phyloP scores from a whole-genome alignment of 2,888 invertebrate species.

The Stegophylla sp. region DNA sequence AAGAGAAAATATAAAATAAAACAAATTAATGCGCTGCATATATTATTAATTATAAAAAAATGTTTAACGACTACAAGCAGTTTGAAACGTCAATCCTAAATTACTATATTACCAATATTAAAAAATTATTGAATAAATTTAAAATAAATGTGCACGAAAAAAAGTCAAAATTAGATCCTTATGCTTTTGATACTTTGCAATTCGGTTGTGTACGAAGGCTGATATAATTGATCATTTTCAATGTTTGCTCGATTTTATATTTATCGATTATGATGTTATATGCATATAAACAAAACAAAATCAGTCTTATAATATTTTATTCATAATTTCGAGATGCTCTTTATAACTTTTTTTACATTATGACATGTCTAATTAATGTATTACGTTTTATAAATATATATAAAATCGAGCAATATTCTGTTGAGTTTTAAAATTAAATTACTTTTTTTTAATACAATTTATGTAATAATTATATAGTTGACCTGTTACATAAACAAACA shows the following conservation, averaged over 20 bases:
- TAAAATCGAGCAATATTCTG: constrained; percentile 27
- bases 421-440: constrained; percentile 13
- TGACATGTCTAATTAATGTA: constrained; percentile 1
- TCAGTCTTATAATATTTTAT: constrained; percentile 6
- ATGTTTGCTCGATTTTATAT: constrained; percentile 21
- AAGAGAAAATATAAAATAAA: constrained; percentile 23
- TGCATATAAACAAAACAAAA: neutral
- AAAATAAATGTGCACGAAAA: constrained; percentile 12
- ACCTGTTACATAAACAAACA: constrained; percentile 40
- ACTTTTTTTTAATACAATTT: constrained; percentile 7
- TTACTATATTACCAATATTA: constrained; percentile 18
- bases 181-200: constrained; percentile 46
- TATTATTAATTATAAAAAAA: constrained; percentile 6
- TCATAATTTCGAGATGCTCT: neutral
- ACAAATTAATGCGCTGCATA: constrained; percentile 8
- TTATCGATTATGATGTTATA: constrained; percentile 12
- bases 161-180: constrained; percentile 21
- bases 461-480: constrained; percentile 43
- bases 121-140: neutral
- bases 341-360: neutral
- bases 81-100: constrained; percentile 21
- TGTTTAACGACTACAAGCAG: neutral
- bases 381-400: constrained; percentile 16
- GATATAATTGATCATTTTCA: constrained; percentile 20
- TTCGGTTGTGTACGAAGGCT: constrained; percentile 52